Conservation (phyloP, 2,797 vertebrate species). For the Lepus oiostolus region DNA sequence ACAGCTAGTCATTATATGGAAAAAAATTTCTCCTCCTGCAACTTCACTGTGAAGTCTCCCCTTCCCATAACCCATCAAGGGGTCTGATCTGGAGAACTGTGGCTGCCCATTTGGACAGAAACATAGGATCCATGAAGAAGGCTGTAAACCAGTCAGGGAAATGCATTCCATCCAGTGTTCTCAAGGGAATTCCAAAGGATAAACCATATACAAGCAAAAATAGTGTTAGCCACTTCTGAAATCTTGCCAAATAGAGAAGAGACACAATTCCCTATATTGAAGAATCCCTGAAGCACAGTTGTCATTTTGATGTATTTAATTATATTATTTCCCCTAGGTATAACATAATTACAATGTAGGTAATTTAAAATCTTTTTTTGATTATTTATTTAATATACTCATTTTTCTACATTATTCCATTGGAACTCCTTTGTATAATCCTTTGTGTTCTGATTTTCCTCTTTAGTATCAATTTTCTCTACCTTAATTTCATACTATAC, state of each 20-base stretch:
- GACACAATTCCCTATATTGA: background rate
- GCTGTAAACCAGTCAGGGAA: background rate
- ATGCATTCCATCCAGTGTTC: background rate
- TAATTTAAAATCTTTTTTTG: background rate
- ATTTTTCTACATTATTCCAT: background rate
- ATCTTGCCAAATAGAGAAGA: background rate
- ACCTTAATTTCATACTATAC: rapidly evolving
- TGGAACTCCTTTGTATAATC: background rate
- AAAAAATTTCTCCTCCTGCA: background rate
- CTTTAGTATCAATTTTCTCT: background rate
- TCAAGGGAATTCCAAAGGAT: background rate
- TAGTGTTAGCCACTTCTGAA: background rate
- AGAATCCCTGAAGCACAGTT: background rate
- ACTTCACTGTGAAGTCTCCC: background rate
- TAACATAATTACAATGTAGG: background rate
- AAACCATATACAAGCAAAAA: background rate
- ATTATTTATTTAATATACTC: background rate
- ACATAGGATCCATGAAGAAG: background rate
- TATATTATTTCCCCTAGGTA: background rate
- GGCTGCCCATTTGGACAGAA: background rate
- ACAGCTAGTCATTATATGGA: background rate
- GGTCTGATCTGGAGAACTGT: no score
- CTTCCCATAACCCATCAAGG: background rate
- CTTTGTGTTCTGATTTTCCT: background rate
- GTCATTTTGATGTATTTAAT: conserved; percentile 18